A percentile compares a stretch with the other conserved stretches of the same genome.
Evolutionary conservation across 1,140 invertebrate genomes (phyloP).

Genomic region (Whitmania pigra): DNA sequence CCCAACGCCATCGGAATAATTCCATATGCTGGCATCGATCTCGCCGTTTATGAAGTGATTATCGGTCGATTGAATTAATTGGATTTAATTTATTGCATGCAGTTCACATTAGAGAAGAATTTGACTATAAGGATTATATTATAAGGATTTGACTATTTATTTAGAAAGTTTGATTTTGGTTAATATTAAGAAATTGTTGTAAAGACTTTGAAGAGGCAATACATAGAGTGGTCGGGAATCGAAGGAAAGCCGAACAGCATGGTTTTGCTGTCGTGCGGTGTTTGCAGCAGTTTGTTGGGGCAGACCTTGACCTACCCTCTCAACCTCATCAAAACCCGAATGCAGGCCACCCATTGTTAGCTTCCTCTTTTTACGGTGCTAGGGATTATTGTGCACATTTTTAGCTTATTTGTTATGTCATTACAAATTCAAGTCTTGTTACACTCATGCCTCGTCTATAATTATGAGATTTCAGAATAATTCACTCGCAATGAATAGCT

Average conservation of each 20-base stretch:
- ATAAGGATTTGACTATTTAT: too few relatives aligned
- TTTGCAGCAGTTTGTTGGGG: slow-evolving; percentile 79
- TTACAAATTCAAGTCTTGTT: too few relatives aligned
- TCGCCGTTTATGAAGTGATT: slow-evolving; percentile 85
- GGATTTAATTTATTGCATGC: background rate
- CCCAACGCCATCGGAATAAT: slow-evolving; percentile 96
- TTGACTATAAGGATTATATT: background rate
- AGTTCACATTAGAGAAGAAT: background rate
- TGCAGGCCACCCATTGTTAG: slow-evolving; percentile 58
- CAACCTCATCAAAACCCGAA: slow-evolving; percentile 78
- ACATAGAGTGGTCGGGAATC: slow-evolving; percentile 49
- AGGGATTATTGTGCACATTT: too few relatives aligned
- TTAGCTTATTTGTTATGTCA: too few relatives aligned
- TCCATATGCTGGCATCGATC: slow-evolving; percentile 96
- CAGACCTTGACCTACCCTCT: slow-evolving; percentile 94
- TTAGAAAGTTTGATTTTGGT: too few relatives aligned
- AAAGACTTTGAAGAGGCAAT: slow-evolving; percentile 49
- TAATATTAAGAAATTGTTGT: slow-evolving; percentile 21
- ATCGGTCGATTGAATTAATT: slow-evolving; percentile 39
- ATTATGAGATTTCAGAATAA: too few relatives aligned
- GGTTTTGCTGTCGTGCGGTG: slow-evolving; percentile 76
- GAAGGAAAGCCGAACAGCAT: slow-evolving; percentile 48
- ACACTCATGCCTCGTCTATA: too few relatives aligned
- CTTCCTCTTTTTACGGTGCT: too few relatives aligned
- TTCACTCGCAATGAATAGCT: too few relatives aligned